These are phyloP conservation scores for Ommatoiulus sabulosus DNA, from an alignment of 2,888 invertebrate species.

Conservation along the genomic window DNA sequence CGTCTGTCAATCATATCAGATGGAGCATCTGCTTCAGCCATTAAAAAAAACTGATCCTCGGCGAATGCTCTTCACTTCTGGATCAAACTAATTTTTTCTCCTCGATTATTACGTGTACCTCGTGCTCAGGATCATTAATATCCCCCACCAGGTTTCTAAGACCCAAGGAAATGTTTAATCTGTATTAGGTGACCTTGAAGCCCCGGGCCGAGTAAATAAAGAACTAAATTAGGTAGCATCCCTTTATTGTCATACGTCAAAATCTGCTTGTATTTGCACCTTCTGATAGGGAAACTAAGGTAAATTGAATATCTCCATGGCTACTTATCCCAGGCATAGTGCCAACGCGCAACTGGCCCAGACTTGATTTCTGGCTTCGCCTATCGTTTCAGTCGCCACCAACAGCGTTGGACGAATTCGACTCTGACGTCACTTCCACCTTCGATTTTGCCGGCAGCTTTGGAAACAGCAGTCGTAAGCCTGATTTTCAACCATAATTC, in stretches of 20 bases:
- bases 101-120: no score
- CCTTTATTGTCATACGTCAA: neutral
- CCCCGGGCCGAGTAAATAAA: neutral
- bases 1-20: no score
- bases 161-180: no score
- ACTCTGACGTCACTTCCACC: conserved; percentile 11
- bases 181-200: neutral
- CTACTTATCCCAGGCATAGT: neutral
- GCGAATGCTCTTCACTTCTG: no score
- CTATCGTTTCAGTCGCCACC: neutral
- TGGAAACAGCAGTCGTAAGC: conserved; percentile 18
- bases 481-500: neutral
- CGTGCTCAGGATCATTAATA: no score
- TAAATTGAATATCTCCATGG: neutral
- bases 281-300: neutral
- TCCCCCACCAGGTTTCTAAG: no score
- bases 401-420: neutral
- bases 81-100: no score
- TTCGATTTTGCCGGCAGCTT: conserved; percentile 2
- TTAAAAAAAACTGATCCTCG: no score
- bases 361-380: neutral
- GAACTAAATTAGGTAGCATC: conserved; percentile 6
- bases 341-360: neutral
- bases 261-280: neutral
- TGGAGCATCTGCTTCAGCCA: no score